Evolutionary conservation across 30 jellyfish, hydroid and myxozoan species (phyloP).

Genomic region (Hydractinia echinata): DNA sequence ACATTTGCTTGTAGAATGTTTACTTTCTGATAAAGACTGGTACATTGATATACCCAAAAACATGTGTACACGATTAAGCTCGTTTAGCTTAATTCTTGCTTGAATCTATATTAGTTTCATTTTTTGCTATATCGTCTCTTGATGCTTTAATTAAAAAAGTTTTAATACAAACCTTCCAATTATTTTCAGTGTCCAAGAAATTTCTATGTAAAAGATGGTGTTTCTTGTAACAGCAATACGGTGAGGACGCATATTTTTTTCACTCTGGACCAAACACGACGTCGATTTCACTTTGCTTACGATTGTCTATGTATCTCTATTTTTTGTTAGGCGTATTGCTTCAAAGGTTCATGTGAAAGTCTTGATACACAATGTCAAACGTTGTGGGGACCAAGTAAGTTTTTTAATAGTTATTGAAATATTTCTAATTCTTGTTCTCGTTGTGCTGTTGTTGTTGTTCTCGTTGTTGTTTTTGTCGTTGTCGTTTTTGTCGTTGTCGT

Average conservation of each 20-base stretch:
- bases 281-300: neutral
- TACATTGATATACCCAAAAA: too few relatives aligned
- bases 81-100: too few relatives aligned
- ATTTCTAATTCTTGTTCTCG: neutral
- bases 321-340: slow-evolving; percentile 74
- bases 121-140: too few relatives aligned
- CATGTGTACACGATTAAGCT: too few relatives aligned
- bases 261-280: neutral
- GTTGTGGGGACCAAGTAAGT: slow-evolving; percentile 91
- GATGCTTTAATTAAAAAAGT: too few relatives aligned
- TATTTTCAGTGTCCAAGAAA: slow-evolving; percentile 28
- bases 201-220: slow-evolving; percentile 35
- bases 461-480: too few relatives aligned
- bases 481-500: neutral
- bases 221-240: slow-evolving; percentile 6
- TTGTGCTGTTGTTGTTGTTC: neutral
- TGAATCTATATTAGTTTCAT: too few relatives aligned
- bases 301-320: neutral
- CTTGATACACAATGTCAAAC: slow-evolving; percentile 64
- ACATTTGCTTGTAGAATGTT: too few relatives aligned
- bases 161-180: neutral
- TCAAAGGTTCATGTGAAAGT: slow-evolving; percentile 79
- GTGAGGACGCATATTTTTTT: neutral
- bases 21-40: too few relatives aligned
- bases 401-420: neutral